Percentiles rank a stretch among this genome's conserved stretches.
phyloP scores from a whole-genome alignment of 2,113 vertebrate species.

The Coptodon bakossiorum region DNA sequence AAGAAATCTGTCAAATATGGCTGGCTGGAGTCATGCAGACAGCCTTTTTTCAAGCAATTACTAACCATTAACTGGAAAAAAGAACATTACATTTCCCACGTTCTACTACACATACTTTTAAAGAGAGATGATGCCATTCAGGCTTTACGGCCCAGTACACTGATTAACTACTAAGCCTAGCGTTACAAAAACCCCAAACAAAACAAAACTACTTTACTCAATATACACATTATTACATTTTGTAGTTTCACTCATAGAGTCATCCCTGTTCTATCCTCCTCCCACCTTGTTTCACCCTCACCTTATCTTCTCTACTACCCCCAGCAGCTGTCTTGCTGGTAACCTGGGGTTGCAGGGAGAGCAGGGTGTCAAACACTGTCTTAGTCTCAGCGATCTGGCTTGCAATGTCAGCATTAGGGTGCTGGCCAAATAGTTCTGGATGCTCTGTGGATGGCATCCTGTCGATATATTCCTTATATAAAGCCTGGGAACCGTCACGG shows the following conservation, averaged over 20 bases:
- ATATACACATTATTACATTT: neutral
- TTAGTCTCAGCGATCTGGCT: conserved; percentile 82
- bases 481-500: conserved; percentile 70
- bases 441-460: conserved; percentile 75
- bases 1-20: neutral
- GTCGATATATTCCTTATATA: conserved; percentile 74
- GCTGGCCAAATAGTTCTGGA: conserved; percentile 84
- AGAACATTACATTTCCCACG: neutral
- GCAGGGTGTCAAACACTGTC: conserved; percentile 80
- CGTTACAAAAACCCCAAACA: neutral
- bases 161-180: neutral
- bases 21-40: neutral
- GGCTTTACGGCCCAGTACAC: neutral
- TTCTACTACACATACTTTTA: neutral
- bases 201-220: neutral
- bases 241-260: neutral
- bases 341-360: conserved; percentile 84
- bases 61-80: neutral
- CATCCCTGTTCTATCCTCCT: neutral
- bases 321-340: conserved; percentile 51
- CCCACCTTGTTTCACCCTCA: conserved; percentile 11
- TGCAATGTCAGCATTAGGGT: conserved; percentile 81
- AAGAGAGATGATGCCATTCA: neutral
- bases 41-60: neutral
- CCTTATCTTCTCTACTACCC: conserved; percentile 78